Conservation (phyloP, 2,888 invertebrate species). For the Teinopalpus imperialis region DNA sequence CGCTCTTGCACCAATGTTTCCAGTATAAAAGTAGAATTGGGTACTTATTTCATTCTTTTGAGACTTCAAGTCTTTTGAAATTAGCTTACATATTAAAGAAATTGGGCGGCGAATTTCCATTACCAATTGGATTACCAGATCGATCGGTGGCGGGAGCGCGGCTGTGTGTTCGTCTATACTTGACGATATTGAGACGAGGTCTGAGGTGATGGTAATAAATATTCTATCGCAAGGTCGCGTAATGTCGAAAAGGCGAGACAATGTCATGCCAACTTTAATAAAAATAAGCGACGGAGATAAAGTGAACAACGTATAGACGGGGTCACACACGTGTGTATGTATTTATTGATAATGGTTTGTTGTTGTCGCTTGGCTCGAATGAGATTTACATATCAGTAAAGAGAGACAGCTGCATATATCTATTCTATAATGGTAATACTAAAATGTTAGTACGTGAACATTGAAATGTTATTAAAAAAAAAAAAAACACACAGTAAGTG, state of each 20-base stretch:
- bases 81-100: not conserved
- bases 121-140: conserved; percentile 17
- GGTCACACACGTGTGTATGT: not conserved
- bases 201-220: conserved; percentile 22
- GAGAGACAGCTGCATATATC: no score
- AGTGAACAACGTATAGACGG: conserved; percentile 16
- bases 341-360: conserved; percentile 9
- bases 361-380: not conserved
- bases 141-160: not conserved
- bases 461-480: no score
- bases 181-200: conserved; percentile 21
- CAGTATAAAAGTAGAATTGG: no score
- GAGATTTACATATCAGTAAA: not conserved
- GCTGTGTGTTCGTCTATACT: conserved; percentile 5
- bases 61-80: no score
- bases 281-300: conserved; percentile 27
- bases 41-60: no score
- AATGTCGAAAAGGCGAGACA: conserved; percentile 24
- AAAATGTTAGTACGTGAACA: no score
- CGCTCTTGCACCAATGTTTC: no score
- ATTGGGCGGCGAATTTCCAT: conserved; percentile 6
- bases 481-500: no score
- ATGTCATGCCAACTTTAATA: conserved; percentile 27
- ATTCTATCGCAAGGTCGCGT: conserved; percentile 24
- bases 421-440: no score